Evolutionary conservation across 2,113 vertebrate genomes (phyloP).

Genomic region (Apteryx owenii): DNA sequence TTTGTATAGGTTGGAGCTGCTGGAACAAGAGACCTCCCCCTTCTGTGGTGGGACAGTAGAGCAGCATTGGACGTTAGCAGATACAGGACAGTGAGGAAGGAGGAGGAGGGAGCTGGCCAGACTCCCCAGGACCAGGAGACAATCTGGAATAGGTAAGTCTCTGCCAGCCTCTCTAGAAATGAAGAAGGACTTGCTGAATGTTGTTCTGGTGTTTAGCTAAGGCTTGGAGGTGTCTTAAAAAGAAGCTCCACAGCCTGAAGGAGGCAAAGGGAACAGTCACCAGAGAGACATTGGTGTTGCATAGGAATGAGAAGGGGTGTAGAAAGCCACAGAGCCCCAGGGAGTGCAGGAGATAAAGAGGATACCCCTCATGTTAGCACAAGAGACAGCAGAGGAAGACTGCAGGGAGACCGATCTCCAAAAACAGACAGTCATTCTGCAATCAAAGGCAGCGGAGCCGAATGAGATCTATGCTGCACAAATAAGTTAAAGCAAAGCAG

Average conservation of each 20-base stretch:
- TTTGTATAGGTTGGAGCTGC: neutral
- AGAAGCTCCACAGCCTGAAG: neutral
- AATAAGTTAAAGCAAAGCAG: neutral
- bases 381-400: neutral
- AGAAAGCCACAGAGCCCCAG: neutral
- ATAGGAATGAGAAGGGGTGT: neutral
- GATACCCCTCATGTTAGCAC: fast-evolving
- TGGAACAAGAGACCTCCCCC: neutral
- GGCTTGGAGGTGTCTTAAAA: neutral
- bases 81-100: neutral
- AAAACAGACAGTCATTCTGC: fast-evolving
- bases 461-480: fast-evolving
- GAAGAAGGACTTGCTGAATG: neutral
- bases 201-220: neutral
- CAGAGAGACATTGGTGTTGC: neutral
- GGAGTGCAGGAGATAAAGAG: neutral
- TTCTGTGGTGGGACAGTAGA: fast-evolving
- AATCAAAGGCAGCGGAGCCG: neutral
- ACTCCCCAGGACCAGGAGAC: neutral
- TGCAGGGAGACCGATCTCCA: neutral
- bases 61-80: neutral
- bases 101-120: neutral
- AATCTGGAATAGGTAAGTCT: constrained; percentile 30
- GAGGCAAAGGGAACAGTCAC: neutral
- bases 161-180: neutral